Conservation (phyloP, 2,113 vertebrate species). For the Hyla sarda region DNA sequence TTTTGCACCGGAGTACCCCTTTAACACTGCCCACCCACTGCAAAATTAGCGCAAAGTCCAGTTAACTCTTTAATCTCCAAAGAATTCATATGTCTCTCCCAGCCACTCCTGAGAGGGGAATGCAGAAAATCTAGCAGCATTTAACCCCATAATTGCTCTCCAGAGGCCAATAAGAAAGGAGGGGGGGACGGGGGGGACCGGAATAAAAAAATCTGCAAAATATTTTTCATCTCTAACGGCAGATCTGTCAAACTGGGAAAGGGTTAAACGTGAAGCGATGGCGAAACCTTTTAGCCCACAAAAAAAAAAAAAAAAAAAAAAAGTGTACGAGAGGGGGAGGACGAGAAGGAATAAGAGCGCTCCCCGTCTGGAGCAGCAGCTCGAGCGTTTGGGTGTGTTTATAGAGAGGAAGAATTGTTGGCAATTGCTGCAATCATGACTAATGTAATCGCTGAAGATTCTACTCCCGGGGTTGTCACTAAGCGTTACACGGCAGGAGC, state of each 20-base stretch:
- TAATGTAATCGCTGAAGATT: slow-evolving; percentile 27
- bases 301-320: not conserved
- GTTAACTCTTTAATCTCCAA: not conserved
- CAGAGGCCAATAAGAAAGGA: no score
- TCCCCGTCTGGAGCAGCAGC: not conserved
- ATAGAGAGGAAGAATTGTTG: slow-evolving; percentile 13
- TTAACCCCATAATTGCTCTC: not conserved
- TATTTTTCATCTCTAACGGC: not conserved
- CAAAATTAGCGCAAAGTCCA: not conserved
- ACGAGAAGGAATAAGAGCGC: not conserved
- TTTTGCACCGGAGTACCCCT: no score
- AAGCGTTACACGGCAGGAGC: not conserved
- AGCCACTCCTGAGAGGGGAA: not conserved
- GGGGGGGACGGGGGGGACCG: no score
- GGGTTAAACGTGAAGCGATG: slow-evolving; percentile 8
- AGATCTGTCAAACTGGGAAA: not conserved
- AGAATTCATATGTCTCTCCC: not conserved
- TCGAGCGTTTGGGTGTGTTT: not conserved
- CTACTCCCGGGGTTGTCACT: not conserved
- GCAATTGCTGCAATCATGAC: slow-evolving; percentile 41
- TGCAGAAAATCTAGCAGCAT: not conserved
- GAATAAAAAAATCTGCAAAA: no score
- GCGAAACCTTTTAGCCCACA: slow-evolving; percentile 3
- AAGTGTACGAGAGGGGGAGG: not conserved
- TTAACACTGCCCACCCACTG: no score